Evolutionary conservation across 2,797 vertebrate genomes (phyloP).

Genomic region (Chanos chanos): DNA sequence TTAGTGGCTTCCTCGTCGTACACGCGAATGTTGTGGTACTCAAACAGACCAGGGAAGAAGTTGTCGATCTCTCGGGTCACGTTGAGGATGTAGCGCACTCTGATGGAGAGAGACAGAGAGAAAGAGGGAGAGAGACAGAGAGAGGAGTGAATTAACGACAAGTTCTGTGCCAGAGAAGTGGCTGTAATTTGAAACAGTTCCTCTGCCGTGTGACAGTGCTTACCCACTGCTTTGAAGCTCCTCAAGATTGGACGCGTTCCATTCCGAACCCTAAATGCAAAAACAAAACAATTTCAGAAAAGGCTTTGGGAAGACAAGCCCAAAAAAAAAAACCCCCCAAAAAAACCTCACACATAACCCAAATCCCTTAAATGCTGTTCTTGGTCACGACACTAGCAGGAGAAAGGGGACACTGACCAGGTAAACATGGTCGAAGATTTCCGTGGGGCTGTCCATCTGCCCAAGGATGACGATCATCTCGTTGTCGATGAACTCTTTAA

Average conservation of each 20-base stretch:
- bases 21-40: constrained; percentile 95
- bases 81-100: constrained; percentile 92
- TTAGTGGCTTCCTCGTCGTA: constrained; percentile 97
- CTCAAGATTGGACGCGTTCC: constrained; percentile 97
- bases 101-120: too few relatives aligned
- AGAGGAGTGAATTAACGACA: constrained; percentile 18
- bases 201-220: constrained; percentile 49
- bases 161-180: constrained; percentile 8
- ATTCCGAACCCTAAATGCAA: constrained; percentile 87
- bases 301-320: not conserved
- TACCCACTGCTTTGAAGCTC: constrained; percentile 96
- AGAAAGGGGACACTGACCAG: constrained; percentile 72
- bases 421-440: constrained; percentile 95
- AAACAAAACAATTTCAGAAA: constrained; percentile 16
- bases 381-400: not conserved
- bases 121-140: too few relatives aligned
- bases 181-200: not conserved
- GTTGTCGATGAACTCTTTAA: constrained; percentile 97
- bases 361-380: not conserved
- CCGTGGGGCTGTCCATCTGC: constrained; percentile 97
- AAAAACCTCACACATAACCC: too few relatives aligned
- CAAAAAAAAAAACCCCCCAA: too few relatives aligned
- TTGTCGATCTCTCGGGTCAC: constrained; percentile 97
- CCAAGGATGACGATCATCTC: constrained; percentile 98
- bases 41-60: constrained; percentile 94